Base-by-base conservation (phyloP, 2,113 vertebrate genomes). In the Dasyprocta punctata region DNA sequence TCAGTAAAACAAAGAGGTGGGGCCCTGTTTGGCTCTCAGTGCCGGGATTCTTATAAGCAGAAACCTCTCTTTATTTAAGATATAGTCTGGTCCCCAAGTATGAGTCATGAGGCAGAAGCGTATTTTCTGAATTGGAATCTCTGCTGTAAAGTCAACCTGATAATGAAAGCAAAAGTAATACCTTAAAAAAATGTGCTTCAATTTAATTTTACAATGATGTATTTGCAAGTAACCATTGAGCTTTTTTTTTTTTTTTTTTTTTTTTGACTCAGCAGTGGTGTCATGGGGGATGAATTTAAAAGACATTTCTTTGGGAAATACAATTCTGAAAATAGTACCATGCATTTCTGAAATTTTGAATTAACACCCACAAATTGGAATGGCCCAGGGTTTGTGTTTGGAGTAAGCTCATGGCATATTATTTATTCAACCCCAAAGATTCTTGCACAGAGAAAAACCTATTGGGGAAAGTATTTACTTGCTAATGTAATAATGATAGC, bases 311-410 rank as follows among this genome's bases (percentile, higher is more conserved):
- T 88, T 81, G 78, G 38, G 41, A 92, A 86, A n/a, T 54, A 38
- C 44, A 30, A 22, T 91, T 95, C 95, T 61, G 67, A 89, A 96
- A 92, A 97, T 80, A 96, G 90, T n/a, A 60, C 30, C n/a, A 36
- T 24, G 38, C 92, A 12, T 95, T 95, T 92, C 90, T 78, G 95
- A 77, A 65, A n/a, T 82, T 97, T 97, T 96, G 96, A 96, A 97
- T 98, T 94, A 97, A 96, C 98, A 97, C 96, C 71, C 94, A 97
- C 95, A 97, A 90, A 97, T 98, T 94, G 90, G 90, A 97, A 89
- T 58, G 92, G 96, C 97, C 90, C 58, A 0, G 94, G 85, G 94
- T 94, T 92, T 96, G 77, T 93, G 6, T 94, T 92, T 82, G 87
- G 81, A 95, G 87, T 88, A 71, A 89, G 81, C 44, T 67, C 28